phyloP scores from a whole-genome alignment of 2,113 vertebrate genomes.

The Peucedramus taeniatus region DNA sequence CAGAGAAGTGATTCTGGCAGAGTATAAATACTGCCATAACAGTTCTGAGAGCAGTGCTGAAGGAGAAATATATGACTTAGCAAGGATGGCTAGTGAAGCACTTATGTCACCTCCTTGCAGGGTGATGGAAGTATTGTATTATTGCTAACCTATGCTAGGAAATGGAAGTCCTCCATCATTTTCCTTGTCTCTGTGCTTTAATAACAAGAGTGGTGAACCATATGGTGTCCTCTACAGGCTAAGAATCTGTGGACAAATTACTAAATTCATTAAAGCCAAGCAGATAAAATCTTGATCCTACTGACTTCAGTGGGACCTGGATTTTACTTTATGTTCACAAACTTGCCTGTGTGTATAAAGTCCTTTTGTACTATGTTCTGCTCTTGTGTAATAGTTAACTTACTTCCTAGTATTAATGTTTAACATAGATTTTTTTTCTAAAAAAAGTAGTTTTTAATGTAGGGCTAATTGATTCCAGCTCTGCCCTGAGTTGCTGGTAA shows the following conservation, averaged over 20 bases:
- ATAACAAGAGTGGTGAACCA: not conserved
- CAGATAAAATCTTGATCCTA: not conserved
- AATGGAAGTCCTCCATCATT: not conserved
- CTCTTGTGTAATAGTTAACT: constrained; percentile 37
- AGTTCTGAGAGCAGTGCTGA: not conserved
- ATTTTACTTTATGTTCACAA: not conserved
- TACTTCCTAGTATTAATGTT: constrained; percentile 47
- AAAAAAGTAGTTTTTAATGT: not conserved
- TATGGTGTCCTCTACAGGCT: not conserved
- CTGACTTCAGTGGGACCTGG: not conserved
- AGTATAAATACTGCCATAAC: not conserved
- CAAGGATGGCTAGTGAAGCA: constrained; percentile 14
- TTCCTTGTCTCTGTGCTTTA: not conserved
- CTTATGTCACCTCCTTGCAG: not conserved
- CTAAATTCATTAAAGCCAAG: not conserved
- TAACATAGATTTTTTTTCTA: not conserved
- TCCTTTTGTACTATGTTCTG: not conserved
- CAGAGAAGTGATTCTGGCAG: not conserved
- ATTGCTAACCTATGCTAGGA: not conserved
- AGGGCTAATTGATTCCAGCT: not conserved
- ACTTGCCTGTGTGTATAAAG: not conserved
- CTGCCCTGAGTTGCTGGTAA: not conserved
- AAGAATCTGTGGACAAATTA: not conserved
- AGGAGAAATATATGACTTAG: constrained; percentile 41
- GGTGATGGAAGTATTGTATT: constrained; percentile 18